A percentile compares a stretch with the other conserved stretches of the same genome.
These are phyloP conservation scores for Clarias batrachus DNA, from an alignment of 2,113 vertebrate genomes.

Conservation along the genomic window DNA sequence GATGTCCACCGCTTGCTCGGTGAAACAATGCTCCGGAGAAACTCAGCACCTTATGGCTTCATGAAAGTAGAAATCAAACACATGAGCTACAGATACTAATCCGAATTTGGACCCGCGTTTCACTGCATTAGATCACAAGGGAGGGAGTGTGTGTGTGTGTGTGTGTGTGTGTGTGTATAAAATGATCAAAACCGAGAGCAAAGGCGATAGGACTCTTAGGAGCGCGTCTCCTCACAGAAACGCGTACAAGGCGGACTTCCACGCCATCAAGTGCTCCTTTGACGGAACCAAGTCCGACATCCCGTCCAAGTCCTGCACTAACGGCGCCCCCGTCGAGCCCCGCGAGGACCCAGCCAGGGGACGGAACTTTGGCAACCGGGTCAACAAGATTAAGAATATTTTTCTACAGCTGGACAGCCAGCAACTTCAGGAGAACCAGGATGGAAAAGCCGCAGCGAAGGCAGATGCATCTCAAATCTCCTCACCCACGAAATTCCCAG, in stretches of 20 bases:
- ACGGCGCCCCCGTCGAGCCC: constrained; percentile 76
- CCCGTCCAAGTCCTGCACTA: constrained; percentile 72
- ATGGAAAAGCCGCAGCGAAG: constrained; percentile 74
- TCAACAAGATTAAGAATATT: constrained; percentile 92
- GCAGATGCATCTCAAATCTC: constrained; percentile 67
- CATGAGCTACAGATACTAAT: constrained; percentile 37
- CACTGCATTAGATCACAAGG: constrained; percentile 4
- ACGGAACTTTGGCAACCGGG: constrained; percentile 83
- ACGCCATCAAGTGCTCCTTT: constrained; percentile 89
- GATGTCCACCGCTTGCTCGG: constrained; percentile 59
- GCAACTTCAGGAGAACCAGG: constrained; percentile 76
- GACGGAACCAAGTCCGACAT: constrained; percentile 79
- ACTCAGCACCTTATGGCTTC: constrained; percentile 56
- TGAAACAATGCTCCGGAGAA: constrained; percentile 58
- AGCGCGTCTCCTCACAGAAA: constrained; percentile 91
- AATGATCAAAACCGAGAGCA: constrained; percentile 88
- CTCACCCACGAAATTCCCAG: constrained; percentile 69
- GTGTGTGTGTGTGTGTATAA: constrained; percentile 61
- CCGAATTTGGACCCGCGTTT: constrained; percentile 18
- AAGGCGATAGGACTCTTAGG: constrained; percentile 84
- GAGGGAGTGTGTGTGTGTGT: constrained; percentile 53
- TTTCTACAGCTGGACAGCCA: constrained; percentile 88
- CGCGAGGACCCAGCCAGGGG: constrained; percentile 76
- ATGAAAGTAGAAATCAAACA: constrained; percentile 46
- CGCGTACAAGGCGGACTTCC: constrained; percentile 89